Conservation (phyloP, 2,888 invertebrate genomes). For the Flexamia atlantica region DNA sequence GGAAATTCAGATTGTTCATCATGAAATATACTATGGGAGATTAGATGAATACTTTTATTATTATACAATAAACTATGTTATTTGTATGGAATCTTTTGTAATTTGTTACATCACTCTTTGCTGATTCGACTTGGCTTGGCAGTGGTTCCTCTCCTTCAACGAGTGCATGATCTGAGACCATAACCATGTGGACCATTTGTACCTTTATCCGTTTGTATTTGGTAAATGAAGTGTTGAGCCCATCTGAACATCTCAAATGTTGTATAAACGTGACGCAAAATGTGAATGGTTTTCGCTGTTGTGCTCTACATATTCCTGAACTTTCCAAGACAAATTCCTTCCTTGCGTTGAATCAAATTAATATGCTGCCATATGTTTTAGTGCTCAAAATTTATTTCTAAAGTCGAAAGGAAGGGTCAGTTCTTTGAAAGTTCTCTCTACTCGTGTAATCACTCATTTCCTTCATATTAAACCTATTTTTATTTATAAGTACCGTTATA, state of each 20-base stretch:
- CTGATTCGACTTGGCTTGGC: constrained; percentile 51
- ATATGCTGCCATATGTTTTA: constrained; percentile 47
- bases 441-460: constrained; percentile 62
- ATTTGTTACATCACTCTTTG: constrained; percentile 63
- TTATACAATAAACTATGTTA: constrained; percentile 62
- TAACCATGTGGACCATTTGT: constrained; percentile 52
- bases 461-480: constrained; percentile 61
- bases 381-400: constrained; percentile 51
- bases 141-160: constrained; percentile 36
- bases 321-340: constrained; percentile 57
- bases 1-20: constrained; percentile 60
- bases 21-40: constrained; percentile 61
- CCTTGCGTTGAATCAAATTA: constrained; percentile 48
- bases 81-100: constrained; percentile 63
- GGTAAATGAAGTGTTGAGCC: constrained; percentile 56
- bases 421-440: constrained; percentile 59
- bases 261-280: constrained; percentile 64
- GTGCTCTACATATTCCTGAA: constrained; percentile 62
- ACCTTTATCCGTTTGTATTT: constrained; percentile 45
- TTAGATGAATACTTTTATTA: constrained; percentile 60
- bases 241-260: constrained; percentile 58
- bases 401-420: constrained; percentile 54
- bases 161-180: constrained; percentile 31
- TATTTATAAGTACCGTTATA: constrained; percentile 59
- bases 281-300: constrained; percentile 65